A percentile compares a stretch with the other conserved stretches of the same genome.
phyloP scores from a whole-genome alignment of 2,113 vertebrate genomes.

The Arenaria interpres region DNA sequence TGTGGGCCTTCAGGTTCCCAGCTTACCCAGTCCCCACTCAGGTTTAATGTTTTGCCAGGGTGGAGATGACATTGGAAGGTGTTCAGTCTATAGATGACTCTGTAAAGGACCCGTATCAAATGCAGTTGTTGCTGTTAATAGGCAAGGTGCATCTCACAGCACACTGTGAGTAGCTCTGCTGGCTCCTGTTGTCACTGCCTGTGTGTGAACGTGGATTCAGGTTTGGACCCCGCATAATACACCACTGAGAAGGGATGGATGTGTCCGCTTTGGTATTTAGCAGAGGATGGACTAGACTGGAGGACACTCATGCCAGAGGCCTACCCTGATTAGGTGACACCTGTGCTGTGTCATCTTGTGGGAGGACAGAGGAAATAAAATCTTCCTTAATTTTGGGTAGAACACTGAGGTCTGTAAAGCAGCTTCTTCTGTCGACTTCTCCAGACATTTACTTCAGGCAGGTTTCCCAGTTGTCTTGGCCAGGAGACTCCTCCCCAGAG shows the following conservation, averaged over 20 bases:
- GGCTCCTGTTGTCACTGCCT: background rate
- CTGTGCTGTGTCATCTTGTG: background rate
- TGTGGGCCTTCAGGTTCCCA: background rate
- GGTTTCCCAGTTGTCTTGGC: background rate
- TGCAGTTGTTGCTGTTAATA: background rate
- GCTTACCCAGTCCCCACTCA: background rate
- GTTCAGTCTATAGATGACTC: background rate
- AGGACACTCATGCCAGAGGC: background rate
- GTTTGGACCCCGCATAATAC: background rate
- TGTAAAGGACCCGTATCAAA: background rate
- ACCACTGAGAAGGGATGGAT: background rate
- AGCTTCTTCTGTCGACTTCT: background rate
- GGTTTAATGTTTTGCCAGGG: background rate
- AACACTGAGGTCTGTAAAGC: background rate
- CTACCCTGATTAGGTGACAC: background rate
- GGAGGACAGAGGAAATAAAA: background rate
- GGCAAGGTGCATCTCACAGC: background rate
- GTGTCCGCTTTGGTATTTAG: background rate
- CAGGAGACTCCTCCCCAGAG: background rate
- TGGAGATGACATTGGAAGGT: background rate
- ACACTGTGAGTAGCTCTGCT: background rate
- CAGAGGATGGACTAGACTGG: background rate
- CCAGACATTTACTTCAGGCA: background rate
- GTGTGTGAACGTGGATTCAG: background rate
- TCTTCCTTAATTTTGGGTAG: background rate